A percentile compares a stretch with the other conserved stretches of the same genome.
phyloP scores from a whole-genome alignment of 1,140 invertebrate genomes.

The Delia radicum region DNA sequence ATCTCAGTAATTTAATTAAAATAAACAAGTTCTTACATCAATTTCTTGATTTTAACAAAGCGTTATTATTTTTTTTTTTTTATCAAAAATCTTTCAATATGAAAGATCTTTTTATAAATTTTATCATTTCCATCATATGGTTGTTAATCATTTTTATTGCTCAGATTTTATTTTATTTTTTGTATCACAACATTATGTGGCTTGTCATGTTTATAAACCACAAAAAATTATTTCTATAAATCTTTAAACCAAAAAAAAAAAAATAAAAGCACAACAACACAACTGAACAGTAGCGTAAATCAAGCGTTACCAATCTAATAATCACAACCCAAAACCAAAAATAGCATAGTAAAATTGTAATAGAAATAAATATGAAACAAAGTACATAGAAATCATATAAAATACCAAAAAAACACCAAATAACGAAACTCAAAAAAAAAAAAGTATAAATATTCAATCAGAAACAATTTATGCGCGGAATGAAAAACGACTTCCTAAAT shows the following conservation, averaged over 20 bases:
- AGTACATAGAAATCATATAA: neutral
- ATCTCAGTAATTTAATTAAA: too few species aligned
- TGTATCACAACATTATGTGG: neutral
- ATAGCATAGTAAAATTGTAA: neutral
- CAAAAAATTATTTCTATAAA: slow-evolving; percentile 17
- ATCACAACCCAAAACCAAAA: neutral
- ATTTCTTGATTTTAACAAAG: too few species aligned
- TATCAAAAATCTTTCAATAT: too few species aligned
- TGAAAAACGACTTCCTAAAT: slow-evolving; percentile 19
- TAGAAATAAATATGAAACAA: neutral
- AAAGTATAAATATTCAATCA: slow-evolving; percentile 21
- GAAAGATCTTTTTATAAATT: too few species aligned
- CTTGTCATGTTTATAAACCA: slow-evolving; percentile 18
- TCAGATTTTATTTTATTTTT: neutral
- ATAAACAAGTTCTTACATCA: too few species aligned
- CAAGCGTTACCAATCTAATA: slow-evolving; percentile 21
- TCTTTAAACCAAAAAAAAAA: neutral
- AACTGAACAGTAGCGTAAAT: slow-evolving; percentile 3
- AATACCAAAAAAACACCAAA: neutral
- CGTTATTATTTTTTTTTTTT: too few species aligned
- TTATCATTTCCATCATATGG: neutral
- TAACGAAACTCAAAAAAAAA: neutral
- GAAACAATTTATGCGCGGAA: slow-evolving; percentile 19
- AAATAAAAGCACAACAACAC: neutral
- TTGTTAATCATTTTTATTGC: neutral